Evolutionary conservation across 2,113 vertebrate genomes (phyloP), one percentile per base, ranked within the genome.

Genomic region (Amblyornis subalaris): DNA sequence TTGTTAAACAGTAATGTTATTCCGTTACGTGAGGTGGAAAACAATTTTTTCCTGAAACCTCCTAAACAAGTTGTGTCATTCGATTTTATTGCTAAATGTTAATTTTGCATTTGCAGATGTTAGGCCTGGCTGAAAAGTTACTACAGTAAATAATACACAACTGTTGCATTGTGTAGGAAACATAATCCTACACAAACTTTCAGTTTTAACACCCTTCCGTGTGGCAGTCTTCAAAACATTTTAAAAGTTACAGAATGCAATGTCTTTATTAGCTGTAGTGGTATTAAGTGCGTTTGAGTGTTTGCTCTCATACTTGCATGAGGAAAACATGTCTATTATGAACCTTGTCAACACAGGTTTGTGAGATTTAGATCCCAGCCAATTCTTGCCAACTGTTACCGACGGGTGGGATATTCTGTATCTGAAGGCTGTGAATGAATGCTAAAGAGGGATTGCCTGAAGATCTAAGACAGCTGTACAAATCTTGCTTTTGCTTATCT

Each of bases 401-500:
- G 71, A 50, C 2, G 45, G 78, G 55, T 54, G 47, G 58, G 36
- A 45, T 91, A 29, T 69, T 86, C 17, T 67, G 19, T n/a, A 2
- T 67, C 26, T 23, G 42, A 83, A 42, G 54, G 54, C 67, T 94
- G 71, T 38, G 67, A 85, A 60, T 72, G 82, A 72, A 54, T 36
- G 14, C 33, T 50, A 25, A 86, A 25, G 33, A 74, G 42, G 29
- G 48, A 35, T 84, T 1, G 5, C 62, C 26, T 71, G 24, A 53
- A 83, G 53, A 85, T 80, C 65, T 45, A 33, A 67, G 58, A 8
- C 44, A 58, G 22, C 47, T 80, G 51, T 77, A 6, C 14, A 61
- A 85, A 55, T 42, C 75, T 94, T 96, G 64, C 78, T 96, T 97
- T 97, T 93, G 88, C 92, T 96, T 97, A 88, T 95, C 87, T 82